Evolutionary conservation across 2,797 vertebrate genomes (phyloP).

Genomic region (Philypnodon macrostomus): DNA sequence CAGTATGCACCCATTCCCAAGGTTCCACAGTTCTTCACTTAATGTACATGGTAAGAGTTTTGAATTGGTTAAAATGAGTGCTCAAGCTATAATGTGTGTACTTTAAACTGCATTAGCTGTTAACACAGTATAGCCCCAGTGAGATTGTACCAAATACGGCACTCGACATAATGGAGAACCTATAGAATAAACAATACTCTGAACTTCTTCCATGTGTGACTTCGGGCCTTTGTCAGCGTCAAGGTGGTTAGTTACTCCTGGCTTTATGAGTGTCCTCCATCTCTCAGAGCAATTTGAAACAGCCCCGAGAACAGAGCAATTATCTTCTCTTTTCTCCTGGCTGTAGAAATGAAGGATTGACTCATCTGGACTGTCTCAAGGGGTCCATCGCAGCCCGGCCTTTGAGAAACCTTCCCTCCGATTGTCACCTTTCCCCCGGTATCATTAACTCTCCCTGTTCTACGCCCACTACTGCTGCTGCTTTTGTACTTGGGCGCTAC

Average conservation of each 20-base stretch:
- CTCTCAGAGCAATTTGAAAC: slow-evolving; percentile 71
- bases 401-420: slow-evolving; percentile 62
- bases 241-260: slow-evolving; percentile 61
- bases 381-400: slow-evolving; percentile 63
- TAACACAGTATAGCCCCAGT: neutral
- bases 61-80: too few relatives aligned
- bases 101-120: too few relatives aligned
- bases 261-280: slow-evolving; percentile 64
- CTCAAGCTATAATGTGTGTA: too few relatives aligned
- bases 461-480: slow-evolving; percentile 13
- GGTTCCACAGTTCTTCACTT: too few relatives aligned
- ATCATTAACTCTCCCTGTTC: slow-evolving; percentile 55
- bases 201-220: slow-evolving; percentile 20
- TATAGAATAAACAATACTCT: slow-evolving; percentile 20
- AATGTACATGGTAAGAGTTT: too few relatives aligned
- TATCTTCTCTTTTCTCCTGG: slow-evolving; percentile 64
- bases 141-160: neutral
- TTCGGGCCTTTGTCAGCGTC: slow-evolving; percentile 39
- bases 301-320: slow-evolving; percentile 70
- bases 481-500: slow-evolving; percentile 14
- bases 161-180: slow-evolving; percentile 27
- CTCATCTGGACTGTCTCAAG: slow-evolving; percentile 67
- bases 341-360: slow-evolving; percentile 72
- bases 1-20: too few relatives aligned
- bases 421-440: slow-evolving; percentile 54